Evolutionary conservation across 2,888 invertebrate genomes (phyloP).

Genomic region (Tuta absoluta): DNA sequence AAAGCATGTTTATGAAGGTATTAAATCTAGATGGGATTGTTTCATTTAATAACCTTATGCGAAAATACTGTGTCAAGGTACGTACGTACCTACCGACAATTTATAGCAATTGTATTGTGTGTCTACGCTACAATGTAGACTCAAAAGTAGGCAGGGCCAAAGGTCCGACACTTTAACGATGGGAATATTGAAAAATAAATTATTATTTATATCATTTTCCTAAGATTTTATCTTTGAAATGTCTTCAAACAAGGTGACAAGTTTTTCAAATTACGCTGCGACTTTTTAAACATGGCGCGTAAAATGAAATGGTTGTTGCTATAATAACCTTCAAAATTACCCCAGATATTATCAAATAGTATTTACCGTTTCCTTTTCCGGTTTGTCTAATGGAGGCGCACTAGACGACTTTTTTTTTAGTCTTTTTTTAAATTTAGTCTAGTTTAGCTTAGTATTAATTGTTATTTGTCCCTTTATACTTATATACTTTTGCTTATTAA

Average conservation of each 20-base stretch:
- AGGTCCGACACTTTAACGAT: conserved; percentile 1
- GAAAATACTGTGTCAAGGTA: conserved; percentile 20
- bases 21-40: conserved; percentile 5
- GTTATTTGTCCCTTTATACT: too few species aligned
- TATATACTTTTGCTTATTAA: too few species aligned
- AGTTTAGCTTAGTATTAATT: too few species aligned
- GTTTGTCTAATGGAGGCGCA: too few species aligned
- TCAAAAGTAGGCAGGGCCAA: conserved; percentile 15
- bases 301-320: conserved; percentile 7
- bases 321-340: conserved; percentile 13
- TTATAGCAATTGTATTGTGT: conserved; percentile 17
- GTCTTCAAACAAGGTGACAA: not conserved
- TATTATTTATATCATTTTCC: not conserved
- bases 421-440: not conserved
- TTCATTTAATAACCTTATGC: not conserved
- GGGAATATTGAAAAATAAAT: conserved; percentile 14
- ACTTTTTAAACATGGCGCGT: not conserved
- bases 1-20: not conserved
- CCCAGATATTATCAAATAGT: conserved; percentile 8
- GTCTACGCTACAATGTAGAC: conserved; percentile 10
- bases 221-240: not conserved
- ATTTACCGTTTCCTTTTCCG: not conserved
- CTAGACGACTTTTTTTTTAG: too few species aligned
- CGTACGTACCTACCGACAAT: not conserved
- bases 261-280: not conserved